A percentile compares a stretch with the other conserved stretches of the same genome.
These are phyloP conservation scores for Chelidonichthys spinosus DNA, from an alignment of 2,797 vertebrate species.

Conservation along the genomic window DNA sequence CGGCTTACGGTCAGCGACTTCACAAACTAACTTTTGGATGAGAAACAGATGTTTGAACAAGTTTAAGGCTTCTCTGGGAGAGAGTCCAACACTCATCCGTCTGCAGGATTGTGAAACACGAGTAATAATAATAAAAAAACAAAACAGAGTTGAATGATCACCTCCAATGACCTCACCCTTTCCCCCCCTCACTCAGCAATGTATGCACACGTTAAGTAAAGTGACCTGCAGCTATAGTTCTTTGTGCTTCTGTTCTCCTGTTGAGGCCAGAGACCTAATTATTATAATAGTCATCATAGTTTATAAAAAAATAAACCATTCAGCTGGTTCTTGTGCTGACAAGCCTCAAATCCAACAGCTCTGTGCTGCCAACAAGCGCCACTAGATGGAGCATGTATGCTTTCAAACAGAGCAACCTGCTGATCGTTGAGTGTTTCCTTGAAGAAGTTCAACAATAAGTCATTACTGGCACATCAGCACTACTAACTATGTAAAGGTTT, in stretches of 20 bases:
- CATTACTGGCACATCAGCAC: background rate
- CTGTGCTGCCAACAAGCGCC: constrained; percentile 26
- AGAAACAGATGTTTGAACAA: constrained; percentile 39
- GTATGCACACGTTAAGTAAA: constrained; percentile 1
- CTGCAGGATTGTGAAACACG: constrained; percentile 47
- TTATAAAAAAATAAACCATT: background rate
- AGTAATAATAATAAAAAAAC: background rate
- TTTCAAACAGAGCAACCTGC: constrained; percentile 18
- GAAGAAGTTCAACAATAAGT: background rate
- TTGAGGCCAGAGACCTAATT: background rate
- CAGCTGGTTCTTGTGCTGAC: background rate
- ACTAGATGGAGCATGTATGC: constrained; percentile 63
- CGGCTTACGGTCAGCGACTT: background rate
- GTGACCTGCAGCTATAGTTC: background rate
- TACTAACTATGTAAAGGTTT: background rate
- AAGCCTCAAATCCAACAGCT: background rate
- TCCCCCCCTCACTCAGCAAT: background rate
- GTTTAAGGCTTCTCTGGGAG: constrained; percentile 30
- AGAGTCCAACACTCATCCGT: constrained; percentile 21
- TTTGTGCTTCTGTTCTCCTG: background rate
- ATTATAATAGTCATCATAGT: background rate
- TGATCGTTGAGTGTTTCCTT: background rate
- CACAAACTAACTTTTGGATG: background rate
- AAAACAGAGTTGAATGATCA: background rate
- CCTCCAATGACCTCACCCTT: background rate